Base-by-base conservation (phyloP, 2,797 vertebrate genomes). In the Gymnocypris eckloni region DNA sequence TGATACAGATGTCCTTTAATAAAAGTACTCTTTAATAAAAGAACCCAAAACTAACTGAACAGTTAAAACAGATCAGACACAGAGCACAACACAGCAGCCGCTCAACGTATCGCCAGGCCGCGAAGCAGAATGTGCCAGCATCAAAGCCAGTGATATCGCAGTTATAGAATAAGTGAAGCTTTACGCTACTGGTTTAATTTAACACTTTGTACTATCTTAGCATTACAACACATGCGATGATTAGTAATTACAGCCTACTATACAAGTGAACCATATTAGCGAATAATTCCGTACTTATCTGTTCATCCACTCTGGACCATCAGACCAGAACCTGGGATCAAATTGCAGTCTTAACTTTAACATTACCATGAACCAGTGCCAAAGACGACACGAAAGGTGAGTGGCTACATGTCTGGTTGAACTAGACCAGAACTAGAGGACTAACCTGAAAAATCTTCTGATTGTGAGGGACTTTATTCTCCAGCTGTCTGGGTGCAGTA, bases 391-490 rank as follows among this genome's bases (percentile, higher is more conserved):
- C 7, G 2, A 73, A 59, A 41, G 18, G 37, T 4, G 20, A 56
- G 75, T 13, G 37, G n/a, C 39, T 64, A 6, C 28, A 22, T n/a
- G 54, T 70, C 18, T 5, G 52, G 4, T 37, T 48, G 84, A 64
- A 77, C 0, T 78, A 9, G 1, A 33, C 10, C 41, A 4, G 28
- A 70, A 64, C 70, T 48, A 20, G n/a, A 39, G 9, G 48, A 71
- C 85, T 48, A 71, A 97, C 97, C 95, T 97, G 97, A 90, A 97
- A 97, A 18, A 95, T 9, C 90, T 96, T 97, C 91, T 98, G 96
- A 70, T 95, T 92, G 22, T 95, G 92, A 77, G 92, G 61, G 85
- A 97, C 92, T 90, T 90, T 95, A 89, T 96, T 97, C 86, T 91
- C 89, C 28, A 95, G 0, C 85, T 93, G 95, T 89, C 95, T 95